phyloP scores from a whole-genome alignment of 2,797 vertebrate species.

The Aphelocoma californica region DNA sequence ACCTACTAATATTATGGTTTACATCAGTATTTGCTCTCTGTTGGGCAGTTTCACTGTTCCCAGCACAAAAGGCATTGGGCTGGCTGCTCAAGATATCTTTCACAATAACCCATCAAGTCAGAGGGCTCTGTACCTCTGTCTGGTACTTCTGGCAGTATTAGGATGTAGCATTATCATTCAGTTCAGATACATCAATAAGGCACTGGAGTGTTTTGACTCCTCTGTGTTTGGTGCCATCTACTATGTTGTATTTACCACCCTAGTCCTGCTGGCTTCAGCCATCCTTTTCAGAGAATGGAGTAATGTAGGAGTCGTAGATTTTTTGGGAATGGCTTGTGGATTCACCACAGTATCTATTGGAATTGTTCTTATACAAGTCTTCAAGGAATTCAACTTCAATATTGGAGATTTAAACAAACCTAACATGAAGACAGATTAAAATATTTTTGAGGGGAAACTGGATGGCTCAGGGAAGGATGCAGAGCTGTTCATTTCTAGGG shows the following conservation, averaged over 20 bases:
- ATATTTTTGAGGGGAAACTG: slow-evolving; percentile 20
- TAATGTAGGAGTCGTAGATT: slow-evolving; percentile 81
- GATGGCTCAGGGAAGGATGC: slow-evolving; percentile 51
- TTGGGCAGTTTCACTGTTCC: slow-evolving; percentile 96
- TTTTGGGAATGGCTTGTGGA: slow-evolving; percentile 89
- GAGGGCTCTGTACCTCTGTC: slow-evolving; percentile 83
- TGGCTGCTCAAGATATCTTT: slow-evolving; percentile 87
- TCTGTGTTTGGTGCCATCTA: slow-evolving; percentile 93
- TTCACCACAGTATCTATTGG: slow-evolving; percentile 88
- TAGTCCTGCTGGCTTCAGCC: slow-evolving; percentile 88
- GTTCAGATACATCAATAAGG: slow-evolving; percentile 96
- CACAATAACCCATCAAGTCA: slow-evolving; percentile 74
- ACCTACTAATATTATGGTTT: slow-evolving; percentile 93
- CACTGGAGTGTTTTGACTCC: slow-evolving; percentile 89
- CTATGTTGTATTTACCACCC: slow-evolving; percentile 91
- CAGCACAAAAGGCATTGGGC: slow-evolving; percentile 93
- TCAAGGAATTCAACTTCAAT: slow-evolving; percentile 86
- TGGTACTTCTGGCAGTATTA: slow-evolving; percentile 82
- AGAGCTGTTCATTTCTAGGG: slow-evolving; percentile 56
- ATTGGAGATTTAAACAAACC: slow-evolving; percentile 83
- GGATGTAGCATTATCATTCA: slow-evolving; percentile 89
- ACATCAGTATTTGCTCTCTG: slow-evolving; percentile 93
- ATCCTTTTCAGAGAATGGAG: slow-evolving; percentile 96
- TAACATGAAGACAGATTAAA: slow-evolving; percentile 82
- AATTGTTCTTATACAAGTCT: slow-evolving; percentile 88